phyloP scores from a whole-genome alignment of 2,888 invertebrate species.

The Habroteleia sp. region DNA sequence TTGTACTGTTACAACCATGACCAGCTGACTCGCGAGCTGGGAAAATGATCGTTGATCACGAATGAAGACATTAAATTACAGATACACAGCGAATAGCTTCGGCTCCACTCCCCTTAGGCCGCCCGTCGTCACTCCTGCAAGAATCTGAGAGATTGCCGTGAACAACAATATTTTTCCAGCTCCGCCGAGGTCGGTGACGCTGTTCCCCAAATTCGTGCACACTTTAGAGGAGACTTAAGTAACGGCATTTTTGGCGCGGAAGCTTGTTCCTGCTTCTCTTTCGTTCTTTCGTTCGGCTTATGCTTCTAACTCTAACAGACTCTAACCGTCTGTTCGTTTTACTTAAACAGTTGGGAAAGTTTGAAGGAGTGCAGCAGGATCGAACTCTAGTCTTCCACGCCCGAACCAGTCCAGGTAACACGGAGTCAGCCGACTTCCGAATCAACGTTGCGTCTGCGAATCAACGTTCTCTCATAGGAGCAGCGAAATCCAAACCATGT shows the following conservation, averaged over 20 bases:
- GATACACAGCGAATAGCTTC: slow-evolving; percentile 68
- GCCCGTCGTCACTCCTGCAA: slow-evolving; percentile 74
- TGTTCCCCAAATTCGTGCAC: slow-evolving; percentile 59
- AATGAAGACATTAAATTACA: slow-evolving; percentile 66
- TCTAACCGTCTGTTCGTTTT: too few species aligned
- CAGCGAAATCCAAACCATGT: too few species aligned
- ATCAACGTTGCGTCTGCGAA: slow-evolving; percentile 64
- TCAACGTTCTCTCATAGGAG: slow-evolving; percentile 64
- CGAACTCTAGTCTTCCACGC: slow-evolving; percentile 72
- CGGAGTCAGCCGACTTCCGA: slow-evolving; percentile 79
- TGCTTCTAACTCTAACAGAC: neutral
- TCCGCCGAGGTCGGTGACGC: slow-evolving; percentile 48
- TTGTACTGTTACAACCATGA: slow-evolving; percentile 23
- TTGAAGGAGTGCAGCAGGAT: slow-evolving; percentile 65
- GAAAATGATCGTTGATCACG: slow-evolving; percentile 79
- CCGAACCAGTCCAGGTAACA: slow-evolving; percentile 80
- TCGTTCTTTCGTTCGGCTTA: slow-evolving; percentile 53
- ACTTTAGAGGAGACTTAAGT: slow-evolving; percentile 69
- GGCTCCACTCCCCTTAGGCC: slow-evolving; percentile 64
- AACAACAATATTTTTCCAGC: slow-evolving; percentile 79
- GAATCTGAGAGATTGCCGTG: slow-evolving; percentile 72
- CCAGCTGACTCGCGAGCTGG: slow-evolving; percentile 71
- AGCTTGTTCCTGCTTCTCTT: slow-evolving; percentile 69
- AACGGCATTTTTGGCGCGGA: slow-evolving; percentile 73
- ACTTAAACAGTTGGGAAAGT: slow-evolving; percentile 23